These are phyloP conservation scores for Oscheius sp. DNA, from an alignment of 2,888 invertebrate species.

Conservation along the genomic window DNA sequence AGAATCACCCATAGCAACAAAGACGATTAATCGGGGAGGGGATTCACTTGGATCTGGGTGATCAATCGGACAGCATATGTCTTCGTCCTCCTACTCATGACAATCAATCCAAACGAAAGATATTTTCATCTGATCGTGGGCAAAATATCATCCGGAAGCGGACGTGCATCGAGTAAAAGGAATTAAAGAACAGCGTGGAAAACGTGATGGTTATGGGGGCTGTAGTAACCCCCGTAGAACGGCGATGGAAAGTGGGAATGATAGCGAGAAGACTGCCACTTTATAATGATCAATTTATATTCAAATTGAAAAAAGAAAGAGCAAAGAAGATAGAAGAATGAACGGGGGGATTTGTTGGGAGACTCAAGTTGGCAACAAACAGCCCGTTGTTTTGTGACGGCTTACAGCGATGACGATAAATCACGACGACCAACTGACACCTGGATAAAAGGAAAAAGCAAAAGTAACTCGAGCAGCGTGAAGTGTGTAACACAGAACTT, in stretches of 20 bases:
- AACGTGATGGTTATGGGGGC: not conserved
- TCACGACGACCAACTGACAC: not conserved
- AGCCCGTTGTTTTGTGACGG: not conserved
- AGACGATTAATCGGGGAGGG: not conserved
- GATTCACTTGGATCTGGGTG: too few species aligned
- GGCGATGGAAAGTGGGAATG: not conserved
- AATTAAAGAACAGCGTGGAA: too few species aligned
- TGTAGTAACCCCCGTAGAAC: not conserved
- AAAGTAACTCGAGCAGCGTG: not conserved
- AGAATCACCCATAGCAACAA: conserved; percentile 8
- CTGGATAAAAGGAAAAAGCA: not conserved
- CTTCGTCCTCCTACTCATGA: too few species aligned
- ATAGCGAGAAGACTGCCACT: not conserved
- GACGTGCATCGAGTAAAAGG: too few species aligned
- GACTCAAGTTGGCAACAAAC: not conserved
- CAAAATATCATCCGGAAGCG: too few species aligned
- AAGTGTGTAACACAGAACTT: not conserved
- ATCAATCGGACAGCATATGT: too few species aligned
- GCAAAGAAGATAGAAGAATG: not conserved
- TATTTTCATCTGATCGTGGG: too few species aligned
- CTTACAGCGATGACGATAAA: not conserved
- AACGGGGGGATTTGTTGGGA: not conserved
- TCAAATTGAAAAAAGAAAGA: not conserved
- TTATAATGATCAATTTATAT: not conserved
- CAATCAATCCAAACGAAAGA: too few species aligned